Evolutionary conservation across 2,888 invertebrate genomes (phyloP).

Genomic region (Macrosoma leucophasiata): DNA sequence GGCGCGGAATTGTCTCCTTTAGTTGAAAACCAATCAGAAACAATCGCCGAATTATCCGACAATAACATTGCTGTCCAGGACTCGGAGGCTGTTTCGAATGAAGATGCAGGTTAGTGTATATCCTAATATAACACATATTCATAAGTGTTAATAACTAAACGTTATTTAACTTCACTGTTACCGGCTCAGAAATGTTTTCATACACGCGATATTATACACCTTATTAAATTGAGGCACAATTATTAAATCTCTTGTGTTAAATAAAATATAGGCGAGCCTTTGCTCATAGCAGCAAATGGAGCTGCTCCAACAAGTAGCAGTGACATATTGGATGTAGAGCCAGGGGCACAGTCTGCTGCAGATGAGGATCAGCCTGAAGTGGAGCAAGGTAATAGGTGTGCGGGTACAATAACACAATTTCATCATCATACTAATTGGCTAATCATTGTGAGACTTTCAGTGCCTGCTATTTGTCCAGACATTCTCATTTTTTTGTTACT

Average conservation of each 20-base stretch:
- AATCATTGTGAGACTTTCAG: too few species aligned
- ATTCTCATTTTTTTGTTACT: too few species aligned
- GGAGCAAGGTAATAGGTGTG: constrained; percentile 42
- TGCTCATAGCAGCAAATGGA: constrained; percentile 49
- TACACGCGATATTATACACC: too few species aligned
- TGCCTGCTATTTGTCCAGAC: too few species aligned
- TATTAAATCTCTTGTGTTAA: constrained; percentile 3
- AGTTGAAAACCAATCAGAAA: constrained; percentile 55
- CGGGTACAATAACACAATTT: constrained; percentile 1
- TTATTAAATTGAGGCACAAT: too few species aligned
- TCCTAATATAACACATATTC: too few species aligned
- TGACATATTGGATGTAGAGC: constrained; percentile 53
- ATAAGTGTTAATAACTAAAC: too few species aligned
- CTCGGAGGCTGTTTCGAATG: constrained; percentile 40
- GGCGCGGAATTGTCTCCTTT: constrained; percentile 69
- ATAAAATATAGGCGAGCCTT: constrained; percentile 20
- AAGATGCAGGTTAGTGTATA: constrained; percentile 50
- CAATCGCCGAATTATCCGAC: constrained; percentile 48
- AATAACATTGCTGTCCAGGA: constrained; percentile 53
- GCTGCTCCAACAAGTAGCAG: constrained; percentile 62
- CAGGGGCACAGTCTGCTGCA: constrained; percentile 38
- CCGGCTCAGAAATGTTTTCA: too few species aligned
- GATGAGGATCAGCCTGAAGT: constrained; percentile 41
- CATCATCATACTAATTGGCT: neutral
- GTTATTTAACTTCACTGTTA: too few species aligned